These are phyloP conservation scores for Rhyacophila evoluta DNA, from an alignment of 2,888 invertebrate species.

Conservation along the genomic window DNA sequence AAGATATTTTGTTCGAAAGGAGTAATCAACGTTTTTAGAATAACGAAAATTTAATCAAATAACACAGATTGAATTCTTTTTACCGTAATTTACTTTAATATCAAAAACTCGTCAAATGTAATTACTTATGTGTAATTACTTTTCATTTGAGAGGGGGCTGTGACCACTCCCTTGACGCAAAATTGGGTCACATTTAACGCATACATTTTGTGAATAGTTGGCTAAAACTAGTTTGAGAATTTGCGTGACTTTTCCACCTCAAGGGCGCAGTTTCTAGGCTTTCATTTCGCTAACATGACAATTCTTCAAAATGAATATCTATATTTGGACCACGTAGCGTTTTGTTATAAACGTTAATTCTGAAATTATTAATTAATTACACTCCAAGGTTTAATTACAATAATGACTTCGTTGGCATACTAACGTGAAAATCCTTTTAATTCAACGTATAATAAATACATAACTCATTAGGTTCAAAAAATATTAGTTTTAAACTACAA, in stretches of 20 bases:
- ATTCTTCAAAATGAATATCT: background rate
- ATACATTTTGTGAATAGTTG: background rate
- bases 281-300: background rate
- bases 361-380: background rate
- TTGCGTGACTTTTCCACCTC: slow-evolving; percentile 22
- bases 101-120: background rate
- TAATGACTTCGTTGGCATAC: background rate
- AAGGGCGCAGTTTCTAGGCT: background rate
- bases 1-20: too few species aligned
- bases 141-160: background rate
- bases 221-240: too few species aligned
- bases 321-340: background rate
- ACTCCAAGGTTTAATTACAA: background rate
- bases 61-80: too few species aligned
- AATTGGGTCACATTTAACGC: background rate
- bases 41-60: too few species aligned
- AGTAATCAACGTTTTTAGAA: too few species aligned
- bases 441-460: too few species aligned
- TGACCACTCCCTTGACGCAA: background rate
- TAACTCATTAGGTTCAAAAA: too few species aligned
- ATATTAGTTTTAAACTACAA: too few species aligned
- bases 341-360: background rate
- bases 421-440: background rate
- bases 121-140: background rate
- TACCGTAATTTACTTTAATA: background rate